A percentile compares a stretch with the other conserved stretches of the same genome.
phyloP scores from a whole-genome alignment of 2,888 invertebrate species.

The Drosophila merina region DNA sequence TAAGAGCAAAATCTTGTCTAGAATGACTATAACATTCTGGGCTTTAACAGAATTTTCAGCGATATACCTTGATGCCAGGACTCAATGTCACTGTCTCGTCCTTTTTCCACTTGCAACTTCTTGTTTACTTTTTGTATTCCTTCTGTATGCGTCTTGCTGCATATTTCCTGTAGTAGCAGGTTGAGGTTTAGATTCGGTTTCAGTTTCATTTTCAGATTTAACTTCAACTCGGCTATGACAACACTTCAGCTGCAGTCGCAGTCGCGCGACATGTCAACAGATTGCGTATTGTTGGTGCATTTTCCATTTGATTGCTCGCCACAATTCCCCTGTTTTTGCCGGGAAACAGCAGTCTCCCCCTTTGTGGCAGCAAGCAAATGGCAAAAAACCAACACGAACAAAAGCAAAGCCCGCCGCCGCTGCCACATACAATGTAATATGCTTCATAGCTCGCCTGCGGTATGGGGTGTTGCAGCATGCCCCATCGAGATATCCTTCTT shows the following conservation, averaged over 20 bases:
- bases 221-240: slow-evolving; percentile 21
- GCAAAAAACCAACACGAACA: slow-evolving; percentile 6
- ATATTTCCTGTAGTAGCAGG: slow-evolving; percentile 13
- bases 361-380: slow-evolving; percentile 9
- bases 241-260: slow-evolving; percentile 69
- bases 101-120: not conserved
- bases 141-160: slow-evolving; percentile 2
- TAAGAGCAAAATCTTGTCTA: no score
- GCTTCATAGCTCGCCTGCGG: slow-evolving; percentile 25
- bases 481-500: slow-evolving; percentile 34
- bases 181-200: slow-evolving; percentile 8
- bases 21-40: no score
- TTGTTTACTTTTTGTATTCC: slow-evolving; percentile 10
- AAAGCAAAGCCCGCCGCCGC: slow-evolving; percentile 6
- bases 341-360: not conserved
- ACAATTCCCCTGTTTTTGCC: slow-evolving; percentile 21
- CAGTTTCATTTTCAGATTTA: slow-evolving; percentile 18
- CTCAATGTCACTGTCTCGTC: slow-evolving; percentile 36
- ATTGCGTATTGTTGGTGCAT: slow-evolving; percentile 63
- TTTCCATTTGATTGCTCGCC: slow-evolving; percentile 72
- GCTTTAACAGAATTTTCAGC: slow-evolving; percentile 57
- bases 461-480: slow-evolving; percentile 22
- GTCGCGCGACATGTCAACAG: slow-evolving; percentile 49
- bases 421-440: slow-evolving; percentile 33
- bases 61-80: slow-evolving; percentile 57